Percentiles rank a stretch among this genome's conserved stretches.
Conservation (phyloP, 1,140 invertebrate genomes). For the Ceratina calcarata region DNA sequence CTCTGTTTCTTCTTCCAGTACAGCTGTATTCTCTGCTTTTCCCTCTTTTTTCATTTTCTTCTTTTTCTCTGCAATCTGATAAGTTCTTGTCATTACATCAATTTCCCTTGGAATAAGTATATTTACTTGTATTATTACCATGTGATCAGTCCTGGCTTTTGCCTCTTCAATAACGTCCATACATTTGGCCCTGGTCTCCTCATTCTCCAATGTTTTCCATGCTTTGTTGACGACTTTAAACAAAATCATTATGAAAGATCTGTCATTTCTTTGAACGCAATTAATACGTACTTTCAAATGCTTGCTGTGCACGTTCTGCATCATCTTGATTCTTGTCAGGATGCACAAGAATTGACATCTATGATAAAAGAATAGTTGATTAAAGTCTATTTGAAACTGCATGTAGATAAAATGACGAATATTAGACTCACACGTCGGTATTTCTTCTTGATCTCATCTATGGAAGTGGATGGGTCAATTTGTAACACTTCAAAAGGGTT, state of each 20-base stretch:
- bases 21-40: conserved; percentile 81
- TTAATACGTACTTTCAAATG: conserved; percentile 88
- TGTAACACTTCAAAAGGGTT: conserved; percentile 98
- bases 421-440: conserved; percentile 88
- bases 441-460: conserved; percentile 98
- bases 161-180: conserved; percentile 98
- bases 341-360: conserved; percentile 98
- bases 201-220: conserved; percentile 97
- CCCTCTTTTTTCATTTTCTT: conserved; percentile 98
- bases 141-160: conserved; percentile 94
- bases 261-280: background rate
- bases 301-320: conserved; percentile 94
- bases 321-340: conserved; percentile 99
- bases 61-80: conserved; percentile 94
- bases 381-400: background rate
- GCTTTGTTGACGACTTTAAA: conserved; percentile 93
- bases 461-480: conserved; percentile 92
- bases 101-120: background rate
- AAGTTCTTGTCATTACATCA: conserved; percentile 26
- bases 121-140: conserved; percentile 82
- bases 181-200: conserved; percentile 95
- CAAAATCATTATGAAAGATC: conserved; percentile 16
- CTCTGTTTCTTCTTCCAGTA: conserved; percentile 96
- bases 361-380: conserved; percentile 62
- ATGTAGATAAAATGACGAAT: background rate